These are phyloP conservation scores for Manis crassicaudata DNA, from an alignment of 2,797 vertebrate species.

Conservation along the genomic window DNA sequence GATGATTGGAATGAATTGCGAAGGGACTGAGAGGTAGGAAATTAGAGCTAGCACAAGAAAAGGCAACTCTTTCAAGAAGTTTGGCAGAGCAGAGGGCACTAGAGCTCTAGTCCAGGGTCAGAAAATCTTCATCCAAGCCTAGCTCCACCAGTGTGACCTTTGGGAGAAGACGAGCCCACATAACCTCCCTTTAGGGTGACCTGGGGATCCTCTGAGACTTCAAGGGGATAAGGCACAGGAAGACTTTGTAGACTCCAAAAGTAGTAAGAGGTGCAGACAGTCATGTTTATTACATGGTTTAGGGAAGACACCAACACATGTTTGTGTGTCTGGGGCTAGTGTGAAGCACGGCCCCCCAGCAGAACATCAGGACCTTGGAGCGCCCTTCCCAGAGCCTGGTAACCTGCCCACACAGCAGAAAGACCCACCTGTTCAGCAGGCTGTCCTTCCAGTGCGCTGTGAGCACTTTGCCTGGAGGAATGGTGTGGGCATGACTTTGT, in stretches of 20 bases:
- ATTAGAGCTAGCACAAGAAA: not conserved
- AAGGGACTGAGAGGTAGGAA: not conserved
- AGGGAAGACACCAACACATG: not conserved
- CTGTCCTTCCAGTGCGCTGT: not conserved
- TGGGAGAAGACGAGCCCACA: not conserved
- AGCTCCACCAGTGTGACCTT: not conserved
- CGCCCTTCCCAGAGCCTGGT: not conserved
- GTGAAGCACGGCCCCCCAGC: not conserved
- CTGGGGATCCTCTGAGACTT: not conserved
- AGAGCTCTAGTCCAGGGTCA: not conserved
- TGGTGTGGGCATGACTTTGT: not conserved
- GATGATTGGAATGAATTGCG: not conserved
- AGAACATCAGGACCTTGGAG: not conserved
- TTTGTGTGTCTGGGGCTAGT: not conserved
- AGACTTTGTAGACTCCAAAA: not conserved
- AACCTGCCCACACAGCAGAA: no score
- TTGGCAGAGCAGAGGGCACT: not conserved
- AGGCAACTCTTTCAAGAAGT: not conserved
- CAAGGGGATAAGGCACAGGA: not conserved
- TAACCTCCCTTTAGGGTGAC: not conserved
- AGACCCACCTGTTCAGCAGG: not conserved
- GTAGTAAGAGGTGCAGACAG: not conserved
- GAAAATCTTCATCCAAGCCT: not conserved
- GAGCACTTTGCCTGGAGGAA: not conserved
- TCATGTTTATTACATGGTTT: not conserved